Evolutionary conservation across 2,888 invertebrate genomes (phyloP), one percentile per base, ranked within the genome.

Genomic region (Thysanoteuthis rhombus): DNA sequence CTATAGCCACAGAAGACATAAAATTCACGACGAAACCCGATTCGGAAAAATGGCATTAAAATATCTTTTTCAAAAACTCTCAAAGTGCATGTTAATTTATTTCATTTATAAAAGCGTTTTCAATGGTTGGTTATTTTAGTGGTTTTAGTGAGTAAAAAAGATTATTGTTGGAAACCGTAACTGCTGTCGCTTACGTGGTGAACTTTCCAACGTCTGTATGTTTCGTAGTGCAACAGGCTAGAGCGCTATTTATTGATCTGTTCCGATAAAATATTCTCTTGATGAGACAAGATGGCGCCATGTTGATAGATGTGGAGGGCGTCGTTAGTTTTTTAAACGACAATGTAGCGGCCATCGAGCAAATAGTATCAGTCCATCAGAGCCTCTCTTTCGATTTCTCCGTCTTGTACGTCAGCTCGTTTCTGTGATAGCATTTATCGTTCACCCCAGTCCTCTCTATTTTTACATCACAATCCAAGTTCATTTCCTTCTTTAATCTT

Each of bases 171-270:
- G 75, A 75, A 75, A n/a, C 16, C n/a, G 75, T 75, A 75, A 75
- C 75, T 75, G 75, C n/a, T 75, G 75, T 75, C 75, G 75, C 75
- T 75, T 75, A 36, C n/a, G 12, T 75, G 75, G n/a, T n/a, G n/a
- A 75, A 75, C n/a, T 36, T 75, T 47, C 90, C 47, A 45, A 89
- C 42, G 89, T 93, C 93, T 6, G 92, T 42, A 19, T 36, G 89
- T 25, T 36, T n/a, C 38, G 90, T 93, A 40, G n/a, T 75, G 75
- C 12, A 75, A n/a, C 75, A 75, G 12, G 75, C 16, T n/a, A 36
- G 75, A 75, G n/a, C 36, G 75, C n/a, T 75, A 75, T 75, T 75
- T 75, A 75, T 75, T 75, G 75, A 75, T 75, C n/a, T 75, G 75
- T 32, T 38, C 40, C 58, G 90, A 90, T 93, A 32, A 42, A 45